phyloP scores from a whole-genome alignment of 2,113 vertebrate species.

The Callaeas wilsoni region DNA sequence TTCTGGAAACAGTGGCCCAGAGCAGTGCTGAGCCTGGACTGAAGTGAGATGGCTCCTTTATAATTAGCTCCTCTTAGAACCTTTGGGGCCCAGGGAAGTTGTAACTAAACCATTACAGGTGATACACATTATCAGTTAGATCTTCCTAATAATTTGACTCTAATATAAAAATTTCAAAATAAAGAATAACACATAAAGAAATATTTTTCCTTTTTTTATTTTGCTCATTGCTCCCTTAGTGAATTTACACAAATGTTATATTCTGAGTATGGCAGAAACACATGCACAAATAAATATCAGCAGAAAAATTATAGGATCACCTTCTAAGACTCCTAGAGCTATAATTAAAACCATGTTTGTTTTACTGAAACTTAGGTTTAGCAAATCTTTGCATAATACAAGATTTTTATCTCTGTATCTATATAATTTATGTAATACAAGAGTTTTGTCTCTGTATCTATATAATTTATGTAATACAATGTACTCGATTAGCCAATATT shows the following conservation, averaged over 20 bases:
- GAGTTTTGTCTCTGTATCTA: background rate
- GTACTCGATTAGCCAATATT: slow-evolving; percentile 6
- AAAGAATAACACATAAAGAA: background rate
- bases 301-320: background rate
- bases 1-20: background rate
- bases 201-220: background rate
- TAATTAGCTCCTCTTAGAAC: background rate
- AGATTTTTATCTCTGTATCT: background rate
- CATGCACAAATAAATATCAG: background rate
- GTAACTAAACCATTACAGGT: background rate
- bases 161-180: background rate
- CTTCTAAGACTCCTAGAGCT: background rate
- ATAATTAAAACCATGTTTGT: background rate
- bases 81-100: background rate
- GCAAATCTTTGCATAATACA: background rate
- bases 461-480: background rate
- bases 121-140: background rate
- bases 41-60: background rate
- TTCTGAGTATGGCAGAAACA: background rate
- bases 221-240: background rate
- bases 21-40: background rate
- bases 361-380: background rate
- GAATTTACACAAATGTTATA: background rate
- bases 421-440: background rate
- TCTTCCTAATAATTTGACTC: background rate